Base-by-base conservation (phyloP, 2,797 vertebrate genomes). In the Borostomias antarcticus region DNA sequence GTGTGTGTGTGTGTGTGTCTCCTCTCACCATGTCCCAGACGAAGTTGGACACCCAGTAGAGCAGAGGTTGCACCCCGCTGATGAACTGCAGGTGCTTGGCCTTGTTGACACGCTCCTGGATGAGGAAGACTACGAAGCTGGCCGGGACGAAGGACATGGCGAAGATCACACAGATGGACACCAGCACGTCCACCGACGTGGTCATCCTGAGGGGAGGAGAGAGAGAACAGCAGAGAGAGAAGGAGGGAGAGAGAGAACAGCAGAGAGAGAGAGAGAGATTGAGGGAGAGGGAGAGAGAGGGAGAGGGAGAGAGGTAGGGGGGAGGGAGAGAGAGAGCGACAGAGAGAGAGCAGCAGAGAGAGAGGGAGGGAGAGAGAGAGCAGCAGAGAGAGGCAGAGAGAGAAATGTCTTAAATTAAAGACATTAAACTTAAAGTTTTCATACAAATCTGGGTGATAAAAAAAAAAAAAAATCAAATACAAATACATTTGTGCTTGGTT, bases 31-130 rank as follows among this genome's bases (percentile, higher is more conserved):
- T 99, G 82, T 99, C 98, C 98, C 98, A 99, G 50, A 96, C 89
- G 68, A 98, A 99, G 86, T 98, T 99, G 63, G 96, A 95, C 59
- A 98, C 82, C 98, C 98, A 99, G 82, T 99, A 99, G 76, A 97
- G 94, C 23, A 96, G 88, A 0, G 98, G 98, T 68, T 96, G 97
- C 58, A 99, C 98, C 1, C 98, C 97, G 2, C 96, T 97, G 82
- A 99, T 97, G 83, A 98, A 97, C 89, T 99, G 98, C 87, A 99
- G 84, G 78, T 99, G 98, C 56, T 99, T 99, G 6, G 97, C 95
- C 72, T 98, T 99, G 91, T 94, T 98, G 65, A 98, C 97, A 51
- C 98, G 91, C 76, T 99, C 98, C 82, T 98, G 96, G 76, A 99
- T 99, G 82, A 99, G 94, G 85, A 98, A 99, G n/a, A n/a, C 23